Evolutionary conservation across 2,797 vertebrate genomes (phyloP).

Genomic region (Tarsius wallacei): DNA sequence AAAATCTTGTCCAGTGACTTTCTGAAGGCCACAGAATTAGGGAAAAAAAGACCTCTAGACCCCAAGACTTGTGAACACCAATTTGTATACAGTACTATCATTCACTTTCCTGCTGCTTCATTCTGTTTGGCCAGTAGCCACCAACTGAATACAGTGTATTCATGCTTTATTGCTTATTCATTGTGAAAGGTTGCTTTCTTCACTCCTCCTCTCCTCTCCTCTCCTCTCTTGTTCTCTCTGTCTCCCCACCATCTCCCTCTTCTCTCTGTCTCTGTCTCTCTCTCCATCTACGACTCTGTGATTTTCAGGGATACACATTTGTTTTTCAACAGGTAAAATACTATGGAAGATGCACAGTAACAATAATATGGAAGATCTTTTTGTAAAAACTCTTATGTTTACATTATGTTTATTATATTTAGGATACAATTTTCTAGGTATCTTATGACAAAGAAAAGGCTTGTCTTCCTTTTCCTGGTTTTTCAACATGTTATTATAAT

Average conservation of each 20-base stretch:
- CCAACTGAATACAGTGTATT: neutral
- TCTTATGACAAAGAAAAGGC: neutral
- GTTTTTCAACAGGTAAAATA: neutral
- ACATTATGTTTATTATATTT: neutral
- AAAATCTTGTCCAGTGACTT: neutral
- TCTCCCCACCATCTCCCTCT: too few relatives aligned
- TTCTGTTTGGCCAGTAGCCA: neutral
- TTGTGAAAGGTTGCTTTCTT: neutral
- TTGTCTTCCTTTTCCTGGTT: neutral
- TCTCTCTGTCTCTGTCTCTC: accelerated
- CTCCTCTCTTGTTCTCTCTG: too few relatives aligned
- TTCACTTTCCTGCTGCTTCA: neutral
- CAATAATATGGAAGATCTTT: neutral
- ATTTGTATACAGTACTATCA: neutral
- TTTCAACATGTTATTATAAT: neutral
- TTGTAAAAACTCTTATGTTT: neutral
- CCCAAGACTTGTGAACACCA: neutral
- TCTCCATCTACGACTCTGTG: neutral
- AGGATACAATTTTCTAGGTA: neutral
- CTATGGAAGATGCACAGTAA: neutral
- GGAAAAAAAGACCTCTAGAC: neutral
- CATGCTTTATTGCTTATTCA: neutral
- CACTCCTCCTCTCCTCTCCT: accelerated
- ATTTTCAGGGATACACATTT: neutral
- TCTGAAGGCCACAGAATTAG: neutral